These are phyloP conservation scores for Ochlodes sylvanus DNA, from an alignment of 2,888 invertebrate species.

Conservation along the genomic window DNA sequence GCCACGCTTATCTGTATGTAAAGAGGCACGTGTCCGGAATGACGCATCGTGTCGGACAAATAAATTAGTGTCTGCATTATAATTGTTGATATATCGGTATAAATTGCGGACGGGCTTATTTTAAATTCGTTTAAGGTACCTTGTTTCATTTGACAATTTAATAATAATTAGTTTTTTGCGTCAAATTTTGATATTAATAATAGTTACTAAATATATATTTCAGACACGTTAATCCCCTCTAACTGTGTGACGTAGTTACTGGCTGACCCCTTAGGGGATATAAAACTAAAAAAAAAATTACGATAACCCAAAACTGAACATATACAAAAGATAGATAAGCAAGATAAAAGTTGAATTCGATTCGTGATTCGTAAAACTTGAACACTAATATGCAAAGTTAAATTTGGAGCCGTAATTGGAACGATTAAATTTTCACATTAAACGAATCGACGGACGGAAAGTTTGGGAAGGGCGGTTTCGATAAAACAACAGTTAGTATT, in stretches of 20 bases:
- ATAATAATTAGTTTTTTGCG: too few species aligned
- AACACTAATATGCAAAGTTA: slow-evolving; percentile 47
- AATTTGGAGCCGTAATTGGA: slow-evolving; percentile 45
- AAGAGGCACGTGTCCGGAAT: slow-evolving; percentile 24
- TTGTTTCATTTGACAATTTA: not conserved
- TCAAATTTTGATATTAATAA: too few species aligned
- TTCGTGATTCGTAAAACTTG: slow-evolving; percentile 22
- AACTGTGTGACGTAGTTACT: too few species aligned
- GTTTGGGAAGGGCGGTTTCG: slow-evolving; percentile 24
- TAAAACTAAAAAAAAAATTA: not conserved
- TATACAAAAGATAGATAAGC: not conserved
- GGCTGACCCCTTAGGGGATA: not conserved
- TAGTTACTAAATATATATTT: too few species aligned
- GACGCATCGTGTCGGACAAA: slow-evolving; percentile 20
- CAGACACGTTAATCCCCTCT: too few species aligned
- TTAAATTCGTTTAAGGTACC: not conserved
- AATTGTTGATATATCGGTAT: not conserved
- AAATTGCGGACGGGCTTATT: not conserved
- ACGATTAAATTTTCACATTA: slow-evolving; percentile 47
- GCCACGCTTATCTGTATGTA: slow-evolving; percentile 22
- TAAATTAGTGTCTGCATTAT: slow-evolving; percentile 23
- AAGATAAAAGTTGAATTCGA: slow-evolving; percentile 2
- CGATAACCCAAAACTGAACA: not conserved
- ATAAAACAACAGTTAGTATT: slow-evolving; percentile 39
- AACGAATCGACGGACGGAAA: slow-evolving; percentile 43